These are phyloP conservation scores for Halocaridina rubra DNA, from an alignment of 2,888 invertebrate genomes.

Conservation along the genomic window DNA sequence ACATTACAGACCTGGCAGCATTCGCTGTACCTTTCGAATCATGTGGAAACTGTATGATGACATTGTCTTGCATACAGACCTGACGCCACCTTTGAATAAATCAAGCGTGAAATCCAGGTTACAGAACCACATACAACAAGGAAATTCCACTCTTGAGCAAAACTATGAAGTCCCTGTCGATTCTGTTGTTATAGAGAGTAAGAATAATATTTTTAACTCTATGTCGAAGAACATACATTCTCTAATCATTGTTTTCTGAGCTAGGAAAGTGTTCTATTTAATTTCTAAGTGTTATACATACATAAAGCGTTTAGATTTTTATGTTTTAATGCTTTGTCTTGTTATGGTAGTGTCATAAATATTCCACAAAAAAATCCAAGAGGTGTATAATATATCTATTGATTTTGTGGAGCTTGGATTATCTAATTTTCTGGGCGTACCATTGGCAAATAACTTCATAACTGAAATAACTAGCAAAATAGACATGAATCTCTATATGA, in stretches of 20 bases:
- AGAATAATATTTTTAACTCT: no score
- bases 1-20: slow-evolving; percentile 73
- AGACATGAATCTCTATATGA: no score
- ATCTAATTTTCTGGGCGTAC: no score
- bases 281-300: not conserved
- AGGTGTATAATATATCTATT: no score
- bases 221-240: no score
- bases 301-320: not conserved
- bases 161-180: slow-evolving; percentile 71
- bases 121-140: slow-evolving; percentile 71
- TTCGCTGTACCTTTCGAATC: slow-evolving; percentile 76
- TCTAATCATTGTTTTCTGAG: not conserved
- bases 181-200: slow-evolving; percentile 71
- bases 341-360: not conserved
- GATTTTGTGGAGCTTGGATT: no score
- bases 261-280: no score
- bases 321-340: not conserved
- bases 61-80: slow-evolving; percentile 62
- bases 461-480: no score
- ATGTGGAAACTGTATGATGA: slow-evolving; percentile 75
- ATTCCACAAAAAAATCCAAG: no score
- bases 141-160: slow-evolving; percentile 71
- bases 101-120: slow-evolving; percentile 70
- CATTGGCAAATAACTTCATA: no score
- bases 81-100: slow-evolving; percentile 9